Conservation (phyloP, 2,888 invertebrate species). For the Cephus pulcher region DNA sequence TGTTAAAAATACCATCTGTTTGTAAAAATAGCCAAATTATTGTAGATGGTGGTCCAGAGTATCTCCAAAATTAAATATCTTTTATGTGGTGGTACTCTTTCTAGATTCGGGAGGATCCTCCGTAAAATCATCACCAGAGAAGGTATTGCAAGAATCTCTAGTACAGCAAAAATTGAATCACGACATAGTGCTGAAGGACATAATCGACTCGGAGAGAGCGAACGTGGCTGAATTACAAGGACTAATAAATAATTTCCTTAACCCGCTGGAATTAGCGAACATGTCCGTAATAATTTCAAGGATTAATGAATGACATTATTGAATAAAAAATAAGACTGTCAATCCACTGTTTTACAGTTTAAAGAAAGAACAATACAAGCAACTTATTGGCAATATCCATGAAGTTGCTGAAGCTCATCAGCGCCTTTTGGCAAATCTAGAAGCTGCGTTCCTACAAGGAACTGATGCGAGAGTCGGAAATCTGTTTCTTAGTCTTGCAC, state of each 20-base stretch:
- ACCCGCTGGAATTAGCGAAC: slow-evolving; percentile 86
- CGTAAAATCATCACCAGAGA: slow-evolving; percentile 76
- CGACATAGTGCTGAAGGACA: slow-evolving; percentile 87
- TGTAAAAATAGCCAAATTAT: no score
- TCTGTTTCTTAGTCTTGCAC: slow-evolving; percentile 87
- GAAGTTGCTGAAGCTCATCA: slow-evolving; percentile 90
- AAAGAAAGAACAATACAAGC: slow-evolving; percentile 85
- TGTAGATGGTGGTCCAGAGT: no score
- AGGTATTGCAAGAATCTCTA: slow-evolving; percentile 67
- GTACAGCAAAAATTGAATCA: slow-evolving; percentile 78
- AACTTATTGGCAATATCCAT: slow-evolving; percentile 88
- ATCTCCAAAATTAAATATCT: background rate
- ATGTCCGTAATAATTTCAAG: slow-evolving; percentile 71
- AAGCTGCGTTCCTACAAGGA: slow-evolving; percentile 79
- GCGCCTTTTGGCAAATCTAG: slow-evolving; percentile 81
- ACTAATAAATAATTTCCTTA: slow-evolving; percentile 85
- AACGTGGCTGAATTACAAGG: slow-evolving; percentile 92
- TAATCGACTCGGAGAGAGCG: slow-evolving; percentile 92
- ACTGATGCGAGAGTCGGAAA: slow-evolving; percentile 90
- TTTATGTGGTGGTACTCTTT: slow-evolving; percentile 9
- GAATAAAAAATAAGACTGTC: slow-evolving; percentile 1
- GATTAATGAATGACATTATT: background rate
- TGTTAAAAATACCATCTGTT: no score
- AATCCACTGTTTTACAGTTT: slow-evolving; percentile 71
- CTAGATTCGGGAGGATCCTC: slow-evolving; percentile 71